Evolutionary conservation across 2,888 invertebrate genomes (phyloP), one percentile per base, ranked within the genome.

Genomic region (Hesperia comma): DNA sequence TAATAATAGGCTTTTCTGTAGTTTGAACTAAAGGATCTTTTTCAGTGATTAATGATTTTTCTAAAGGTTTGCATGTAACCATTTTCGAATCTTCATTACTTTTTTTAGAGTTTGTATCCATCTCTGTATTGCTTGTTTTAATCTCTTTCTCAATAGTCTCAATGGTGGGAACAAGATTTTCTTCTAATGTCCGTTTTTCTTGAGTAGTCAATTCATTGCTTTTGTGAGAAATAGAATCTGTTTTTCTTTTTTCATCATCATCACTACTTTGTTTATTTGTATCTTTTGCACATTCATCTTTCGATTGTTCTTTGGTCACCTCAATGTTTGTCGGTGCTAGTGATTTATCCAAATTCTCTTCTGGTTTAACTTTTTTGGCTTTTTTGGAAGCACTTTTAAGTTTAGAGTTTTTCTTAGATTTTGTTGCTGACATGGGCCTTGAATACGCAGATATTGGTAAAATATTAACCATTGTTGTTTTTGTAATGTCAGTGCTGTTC

Each of bases 391-490:
- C 58, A 60, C 43, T 70, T 78, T 85, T 88, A 58, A 79, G 60
- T 70, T 83, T 90, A 0, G 79, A 68, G 75, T 70, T 81, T 76
- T 86, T 92, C 74, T 86, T 91, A 68, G 66, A 75, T 81, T 86
- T 92, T 33, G 74, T 78, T 21, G 85, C 88, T 60, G 92, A 92
- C 49, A 91, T 70, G 37, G 92, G 86, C 68, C 82, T 84, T 17
- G 92, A 91, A 76, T 91, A 92, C n/a, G 92, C 92, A 54, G 92
- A 87, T 84, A 92, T 91, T 32, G 92, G 92, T 70, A 92, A 76
- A 69, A 92, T 88, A 79, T 92, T 92, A 40, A 92, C 92, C 90
- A 90, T 92, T 41, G 92, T 92, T 41, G 92, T 92, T 84, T 85
- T 92, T 26, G 92, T 92, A 54, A 87, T 83, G 74, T 92, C 91